Base-by-base conservation (phyloP, 2,888 invertebrate genomes). In the Meiosimyza decipiens region DNA sequence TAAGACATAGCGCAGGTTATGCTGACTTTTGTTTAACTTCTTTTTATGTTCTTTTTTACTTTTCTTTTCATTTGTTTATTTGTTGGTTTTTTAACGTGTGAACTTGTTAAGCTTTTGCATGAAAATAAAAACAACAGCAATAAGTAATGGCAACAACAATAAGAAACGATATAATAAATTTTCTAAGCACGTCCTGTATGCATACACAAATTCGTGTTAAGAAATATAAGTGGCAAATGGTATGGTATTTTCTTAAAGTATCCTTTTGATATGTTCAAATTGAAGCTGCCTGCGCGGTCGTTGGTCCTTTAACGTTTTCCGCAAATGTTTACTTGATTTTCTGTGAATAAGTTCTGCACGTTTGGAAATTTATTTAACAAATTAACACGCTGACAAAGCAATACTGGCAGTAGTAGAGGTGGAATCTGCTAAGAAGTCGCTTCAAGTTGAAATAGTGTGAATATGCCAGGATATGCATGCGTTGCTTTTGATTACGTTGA, bases 281-380 rank as follows among this genome's bases (percentile, higher is more conserved):
- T 40, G 40, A 7, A 40, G 40, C 9, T 40, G 40, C 6, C 40
- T 40, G 2, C 40, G 40, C 40, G 3, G 40, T 28, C 28, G 22
- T 28, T 57, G 28, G 16, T 59, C 13, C 18, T 18, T 59, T 4
- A 6, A 7, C 15, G 60, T 4, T n/a, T 47, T 40, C 18, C 22
- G 40, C 50, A 11, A 40, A 40, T 49, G 18, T 4, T 3, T 64
- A n/a, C 51, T 64, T 40, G 40, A 40, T 40, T 40, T 40, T 6
- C 40, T 40, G 40, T 40, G 40, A 6, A 40, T 40, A 40, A 40
- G 9, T 40, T 6, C 40, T 9, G 55, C 67, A 67, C 67, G 67
- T 67, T 67, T 51, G 49, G 47, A 67, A 67, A 67, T 67, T 67
- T 67, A 67, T 67, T 67, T 67, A 67, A 47, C 67, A 67, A 67